A percentile compares a stretch with the other conserved stretches of the same genome.
Evolutionary conservation across 2,113 vertebrate species (phyloP).

Genomic region (Cyanistes caeruleus): DNA sequence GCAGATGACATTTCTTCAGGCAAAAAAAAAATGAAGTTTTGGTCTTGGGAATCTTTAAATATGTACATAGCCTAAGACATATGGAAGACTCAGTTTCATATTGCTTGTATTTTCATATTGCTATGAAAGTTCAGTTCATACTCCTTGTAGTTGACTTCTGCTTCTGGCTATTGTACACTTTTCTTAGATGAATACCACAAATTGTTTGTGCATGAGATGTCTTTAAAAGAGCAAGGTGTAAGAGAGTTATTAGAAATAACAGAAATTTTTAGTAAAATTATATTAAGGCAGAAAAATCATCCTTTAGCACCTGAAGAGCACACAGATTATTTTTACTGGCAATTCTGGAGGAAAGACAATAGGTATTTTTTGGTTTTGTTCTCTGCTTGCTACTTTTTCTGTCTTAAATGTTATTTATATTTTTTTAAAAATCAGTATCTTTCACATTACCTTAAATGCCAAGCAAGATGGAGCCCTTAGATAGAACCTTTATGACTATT

Average conservation of each 20-base stretch:
- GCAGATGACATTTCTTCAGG: neutral
- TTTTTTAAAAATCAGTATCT: neutral
- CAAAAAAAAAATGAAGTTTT: neutral
- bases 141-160: neutral
- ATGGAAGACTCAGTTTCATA: neutral
- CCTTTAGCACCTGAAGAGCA: neutral
- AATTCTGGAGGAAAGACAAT: neutral
- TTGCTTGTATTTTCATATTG: neutral
- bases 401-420: neutral
- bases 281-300: neutral
- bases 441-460: neutral
- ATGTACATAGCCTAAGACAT: neutral
- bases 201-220: neutral
- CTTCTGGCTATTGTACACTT: neutral
- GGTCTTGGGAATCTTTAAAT: neutral
- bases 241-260: neutral
- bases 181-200: neutral
- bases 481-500: neutral
- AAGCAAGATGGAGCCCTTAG: neutral
- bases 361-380: fast-evolving
- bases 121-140: neutral
- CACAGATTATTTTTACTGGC: neutral
- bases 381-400: neutral
- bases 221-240: neutral
- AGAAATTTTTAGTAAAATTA: neutral